Base-by-base conservation (phyloP, 2,797 vertebrate genomes). In the Sebastes trivittatus region DNA sequence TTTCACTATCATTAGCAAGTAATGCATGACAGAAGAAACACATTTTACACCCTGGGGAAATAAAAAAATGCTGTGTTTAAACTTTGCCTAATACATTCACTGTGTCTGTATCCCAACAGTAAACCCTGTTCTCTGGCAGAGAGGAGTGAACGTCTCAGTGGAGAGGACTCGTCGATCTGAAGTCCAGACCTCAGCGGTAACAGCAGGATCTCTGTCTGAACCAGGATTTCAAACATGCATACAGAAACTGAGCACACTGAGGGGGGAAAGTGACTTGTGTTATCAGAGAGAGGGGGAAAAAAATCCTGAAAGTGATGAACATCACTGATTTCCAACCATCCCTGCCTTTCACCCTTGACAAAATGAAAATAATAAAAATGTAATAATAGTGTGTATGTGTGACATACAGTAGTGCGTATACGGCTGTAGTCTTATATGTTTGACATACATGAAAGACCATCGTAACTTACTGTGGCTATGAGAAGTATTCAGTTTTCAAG, bases 71-170 rank as follows among this genome's bases (percentile, higher is more conserved):
- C 60, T 7, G 34, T 14, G 25, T 80, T 56, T 16, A 7, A 54
- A 58, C 54, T 58, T 38, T 56, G 60, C 42, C 32, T 82, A 46
- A 82, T n/a, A 5, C 71, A 49, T 65, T 75, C 69, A 27, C 82
- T 79, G 4, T 65, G 67, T 86, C 29, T 92, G 75, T 88, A 63
- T 89, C 82, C 89, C 89, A 71, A 83, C 92, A 94, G 93, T 95
- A 95, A 94, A 90, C 27, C 80, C 73, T 13, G 78, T 68, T 85
- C 77, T 78, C 68, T 67, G 85, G 81, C 85, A 84, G 82, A 86
- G 88, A 87, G 82, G 67, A 84, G 78, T n/a, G 82, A 88, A 81
- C 65, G 46, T 87, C 72, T 87, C 86, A 22, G 74, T 18, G 78
- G 80, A 84, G 85, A 86, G 80, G 91, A 92, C 82, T 88, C 77